These are phyloP conservation scores for Pseudochromis fuscus DNA, from an alignment of 2,797 vertebrate species.

Conservation along the genomic window DNA sequence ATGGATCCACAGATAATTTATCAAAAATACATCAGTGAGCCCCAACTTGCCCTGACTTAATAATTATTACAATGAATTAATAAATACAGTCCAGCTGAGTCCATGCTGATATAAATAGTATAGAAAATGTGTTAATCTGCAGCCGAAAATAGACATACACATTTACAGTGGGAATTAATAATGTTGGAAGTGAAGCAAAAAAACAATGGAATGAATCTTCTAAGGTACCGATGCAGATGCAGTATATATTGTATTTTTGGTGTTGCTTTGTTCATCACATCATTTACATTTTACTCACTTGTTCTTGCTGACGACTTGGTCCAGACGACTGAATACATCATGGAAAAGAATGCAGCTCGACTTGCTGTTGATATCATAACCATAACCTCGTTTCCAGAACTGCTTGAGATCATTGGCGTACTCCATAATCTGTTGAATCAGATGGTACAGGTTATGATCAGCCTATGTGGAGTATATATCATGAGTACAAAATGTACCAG, in stretches of 20 bases:
- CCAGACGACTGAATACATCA: constrained; percentile 91
- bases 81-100: too few species aligned
- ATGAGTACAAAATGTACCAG: background rate
- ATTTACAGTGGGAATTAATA: background rate
- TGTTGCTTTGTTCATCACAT: background rate
- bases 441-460: background rate
- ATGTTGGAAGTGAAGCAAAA: background rate
- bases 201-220: background rate
- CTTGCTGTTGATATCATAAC: constrained; percentile 93
- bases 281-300: constrained; percentile 40
- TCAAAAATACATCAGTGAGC: background rate
- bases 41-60: background rate
- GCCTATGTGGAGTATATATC: background rate
- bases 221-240: background rate
- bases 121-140: background rate
- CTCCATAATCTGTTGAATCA: constrained; percentile 89
- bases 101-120: background rate
- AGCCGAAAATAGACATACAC: background rate
- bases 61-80: too few species aligned
- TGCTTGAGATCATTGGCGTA: constrained; percentile 95
- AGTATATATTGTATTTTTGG: background rate
- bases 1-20: background rate
- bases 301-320: constrained; percentile 84
- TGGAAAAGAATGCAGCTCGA: constrained; percentile 95
- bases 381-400: constrained; percentile 95